Conservation (phyloP, 1,140 invertebrate genomes). For the Heliconius hewitsoni region DNA sequence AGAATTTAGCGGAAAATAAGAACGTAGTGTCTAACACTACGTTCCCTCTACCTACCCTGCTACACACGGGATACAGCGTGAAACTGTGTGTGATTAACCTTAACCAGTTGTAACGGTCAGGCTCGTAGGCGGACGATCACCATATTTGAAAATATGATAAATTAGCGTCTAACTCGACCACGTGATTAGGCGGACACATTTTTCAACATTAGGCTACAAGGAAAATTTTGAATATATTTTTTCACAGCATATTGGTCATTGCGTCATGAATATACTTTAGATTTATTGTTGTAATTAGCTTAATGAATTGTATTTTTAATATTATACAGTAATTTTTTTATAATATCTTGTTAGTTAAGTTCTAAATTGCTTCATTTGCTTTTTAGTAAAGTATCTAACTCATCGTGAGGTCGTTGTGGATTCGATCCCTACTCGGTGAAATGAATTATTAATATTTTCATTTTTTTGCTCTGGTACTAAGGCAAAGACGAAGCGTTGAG, state of each 20-base stretch:
- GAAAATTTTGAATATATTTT: neutral
- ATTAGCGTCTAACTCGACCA: neutral
- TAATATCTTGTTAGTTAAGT: neutral
- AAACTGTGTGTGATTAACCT: too few relatives aligned
- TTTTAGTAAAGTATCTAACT: neutral
- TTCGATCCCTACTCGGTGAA: too few relatives aligned
- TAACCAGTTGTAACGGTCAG: constrained; percentile 4
- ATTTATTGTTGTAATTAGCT: neutral
- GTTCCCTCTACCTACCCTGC: too few relatives aligned
- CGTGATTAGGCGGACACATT: constrained; percentile 6
- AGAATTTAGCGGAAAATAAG: too few relatives aligned
- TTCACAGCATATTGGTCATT: neutral
- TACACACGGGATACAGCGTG: too few relatives aligned
- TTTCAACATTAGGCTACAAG: neutral
- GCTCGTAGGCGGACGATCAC: neutral
- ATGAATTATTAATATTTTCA: too few relatives aligned
- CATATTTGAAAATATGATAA: constrained; percentile 9
- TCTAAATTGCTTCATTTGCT: neutral
- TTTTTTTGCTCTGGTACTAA: too few relatives aligned
- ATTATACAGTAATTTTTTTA: neutral
- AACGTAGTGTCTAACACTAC: too few relatives aligned
- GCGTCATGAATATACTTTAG: neutral
- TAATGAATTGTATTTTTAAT: too few relatives aligned
- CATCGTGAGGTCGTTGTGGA: too few relatives aligned
- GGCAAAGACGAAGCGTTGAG: too few relatives aligned